Conservation (phyloP, 2,113 vertebrate species). For the Electrona antarctica region DNA sequence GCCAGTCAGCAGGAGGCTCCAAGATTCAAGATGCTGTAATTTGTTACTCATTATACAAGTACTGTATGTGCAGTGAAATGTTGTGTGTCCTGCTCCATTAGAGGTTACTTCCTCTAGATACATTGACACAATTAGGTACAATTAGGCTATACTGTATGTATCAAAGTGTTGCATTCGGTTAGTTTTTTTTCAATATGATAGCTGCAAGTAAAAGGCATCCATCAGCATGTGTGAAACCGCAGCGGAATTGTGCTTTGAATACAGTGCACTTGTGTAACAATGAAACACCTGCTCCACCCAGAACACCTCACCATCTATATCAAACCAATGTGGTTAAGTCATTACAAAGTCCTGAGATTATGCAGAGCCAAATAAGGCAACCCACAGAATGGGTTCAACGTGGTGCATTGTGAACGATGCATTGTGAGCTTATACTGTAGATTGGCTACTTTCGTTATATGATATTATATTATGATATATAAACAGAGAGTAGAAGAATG, state of each 20-base stretch:
- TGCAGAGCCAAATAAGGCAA: too few species aligned
- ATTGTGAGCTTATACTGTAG: too few species aligned
- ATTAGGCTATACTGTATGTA: background rate
- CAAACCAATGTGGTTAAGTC: conserved; percentile 3
- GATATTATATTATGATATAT: too few species aligned
- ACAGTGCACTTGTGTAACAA: conserved; percentile 4
- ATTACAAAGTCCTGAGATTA: background rate
- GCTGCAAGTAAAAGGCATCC: conserved; percentile 3
- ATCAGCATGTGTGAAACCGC: conserved; percentile 2
- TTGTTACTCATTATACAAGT: too few species aligned
- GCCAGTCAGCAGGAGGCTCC: too few species aligned
- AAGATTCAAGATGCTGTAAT: too few species aligned
- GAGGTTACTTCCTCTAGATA: background rate
- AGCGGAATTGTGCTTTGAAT: conserved; percentile 22
- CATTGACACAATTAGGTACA: background rate
- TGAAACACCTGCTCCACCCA: conserved; percentile 66
- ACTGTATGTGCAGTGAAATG: too few species aligned
- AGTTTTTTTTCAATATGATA: background rate
- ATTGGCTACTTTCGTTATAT: too few species aligned
- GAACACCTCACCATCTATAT: conserved; percentile 11
- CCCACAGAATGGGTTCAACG: too few species aligned
- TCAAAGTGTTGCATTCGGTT: background rate
- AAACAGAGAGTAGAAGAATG: too few species aligned
- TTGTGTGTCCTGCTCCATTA: too few species aligned
- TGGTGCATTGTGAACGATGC: too few species aligned